Base-by-base conservation (phyloP, 2,888 invertebrate species). In the Yponomeuta evonymella region DNA sequence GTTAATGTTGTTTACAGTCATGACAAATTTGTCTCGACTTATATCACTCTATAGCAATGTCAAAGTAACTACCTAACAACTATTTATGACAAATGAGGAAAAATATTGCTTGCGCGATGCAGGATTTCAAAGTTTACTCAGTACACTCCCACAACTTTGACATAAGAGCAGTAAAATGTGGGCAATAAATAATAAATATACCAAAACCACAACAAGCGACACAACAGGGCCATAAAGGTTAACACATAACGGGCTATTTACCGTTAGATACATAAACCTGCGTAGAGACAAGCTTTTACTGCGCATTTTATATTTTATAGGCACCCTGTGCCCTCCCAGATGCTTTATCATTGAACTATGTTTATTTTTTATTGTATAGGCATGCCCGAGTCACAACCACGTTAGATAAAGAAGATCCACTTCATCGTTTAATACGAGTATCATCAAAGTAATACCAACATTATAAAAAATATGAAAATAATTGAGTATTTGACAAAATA, bases 291-390 rank as follows among this genome's bases (percentile, higher is more conserved):
- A 30, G 65, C 29, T 65, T 65, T 65, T 65, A 65, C 65, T 12
- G 65, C 65, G 65, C 65, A 65, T 65, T 65, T 65, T 65, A 65
- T 65, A 4, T 65, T 65, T 65, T 65, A 65, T 65, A 33, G 65
- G 11, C 30, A 29, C 65, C 29, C 65, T 23, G 23, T 43, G 29
- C 43, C 67, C 67, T 23, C 30, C 29, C 23, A 36, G 67, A 33
- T 30, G n/a, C 65, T 65, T 67, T 67, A 67, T 67, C 67, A 67
- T 23, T 65, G 65, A 67, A 67, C 67, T 43, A 67, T 15, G n/a
- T 65, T 30, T 65, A 30, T 23, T 15, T 66, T 67, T 84, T 74
- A 74, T 82, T 83, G 79, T 79, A 79, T 80, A 78, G 76, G 33
- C 48, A 23, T 73, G 72, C 70, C 75, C 70, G 74, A 73, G 64